Base-by-base conservation (phyloP, 2,888 invertebrate species). In the Sinhomidia bicolor region DNA sequence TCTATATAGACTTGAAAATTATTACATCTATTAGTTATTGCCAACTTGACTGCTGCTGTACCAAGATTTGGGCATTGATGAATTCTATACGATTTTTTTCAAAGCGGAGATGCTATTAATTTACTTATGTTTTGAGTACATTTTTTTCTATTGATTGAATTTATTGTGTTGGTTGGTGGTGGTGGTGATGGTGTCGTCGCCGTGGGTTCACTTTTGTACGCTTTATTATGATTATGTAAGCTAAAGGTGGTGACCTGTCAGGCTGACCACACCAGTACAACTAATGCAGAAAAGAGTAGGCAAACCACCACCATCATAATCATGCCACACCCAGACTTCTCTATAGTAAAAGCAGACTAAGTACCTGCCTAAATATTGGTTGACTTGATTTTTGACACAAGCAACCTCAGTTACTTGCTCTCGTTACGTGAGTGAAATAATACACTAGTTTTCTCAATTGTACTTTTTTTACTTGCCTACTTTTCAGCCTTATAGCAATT, bases 391-490 rank as follows among this genome's bases (percentile, higher is more conserved):
- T 62, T 12, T 80, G 81, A 85, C 62, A 85, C 60, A 71, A 5
- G 36, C 36, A 36, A 60, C 60, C 47, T 86, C 36, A 44, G 36
- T 68, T 71, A 41, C 20, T 32, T 71, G n/a, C 14, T 23, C 9
- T 41, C 17, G 20, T 86, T 86, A 86, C 86, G 80, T 86, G 86
- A 86, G 86, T 57, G 80, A 86, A 86, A 71, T 60, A 81, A 26
- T 36, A 2, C 65, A 65, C n/a, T 57, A 17, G 17, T 12, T 65
- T 65, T 12, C 32, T 7, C 65, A 65, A 32, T 57, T 57, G 23
- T 23, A 57, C 23, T 57, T 57, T 57, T 51, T n/a, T 57, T 62
- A 29, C 62, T 23, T 23, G 0, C 23, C 14, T 60, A 51, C 51
- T 51, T 51, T 26, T 62, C 26, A 17, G 57, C 57, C 32, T 60